Percentiles rank a stretch among this genome's conserved stretches.
These are phyloP conservation scores for Campopleginae sp. DNA, from an alignment of 2,888 invertebrate species.

Conservation along the genomic window DNA sequence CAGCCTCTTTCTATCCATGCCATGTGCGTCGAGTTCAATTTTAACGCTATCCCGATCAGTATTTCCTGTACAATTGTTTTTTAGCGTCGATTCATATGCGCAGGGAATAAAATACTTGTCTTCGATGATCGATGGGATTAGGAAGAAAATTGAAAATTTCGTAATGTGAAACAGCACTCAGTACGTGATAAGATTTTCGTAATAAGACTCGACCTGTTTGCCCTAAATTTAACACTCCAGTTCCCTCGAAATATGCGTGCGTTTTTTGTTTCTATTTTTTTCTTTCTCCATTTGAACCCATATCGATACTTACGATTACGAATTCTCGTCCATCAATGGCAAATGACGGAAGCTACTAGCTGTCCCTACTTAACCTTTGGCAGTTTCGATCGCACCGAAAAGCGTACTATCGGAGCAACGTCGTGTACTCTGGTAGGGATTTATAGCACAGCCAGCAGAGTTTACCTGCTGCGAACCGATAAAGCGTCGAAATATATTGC, in stretches of 20 bases:
- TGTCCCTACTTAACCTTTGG: slow-evolving; percentile 24
- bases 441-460: slow-evolving; percentile 72
- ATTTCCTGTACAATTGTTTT: background rate
- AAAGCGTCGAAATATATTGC: slow-evolving; percentile 71
- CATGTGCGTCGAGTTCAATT: slow-evolving; percentile 35
- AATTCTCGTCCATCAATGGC: slow-evolving; percentile 4
- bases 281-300: background rate
- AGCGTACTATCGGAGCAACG: slow-evolving; percentile 36
- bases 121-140: slow-evolving; percentile 36
- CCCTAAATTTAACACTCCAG: background rate
- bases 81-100: slow-evolving; percentile 2
- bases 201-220: background rate
- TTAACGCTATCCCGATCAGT: slow-evolving; percentile 20
- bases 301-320: slow-evolving; percentile 39
- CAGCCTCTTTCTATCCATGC: background rate
- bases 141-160: slow-evolving; percentile 6
- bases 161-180: background rate
- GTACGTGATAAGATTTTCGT: background rate
- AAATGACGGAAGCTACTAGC: slow-evolving; percentile 29
- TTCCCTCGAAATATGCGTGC: background rate
- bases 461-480: slow-evolving; percentile 73
- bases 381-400: slow-evolving; percentile 33
- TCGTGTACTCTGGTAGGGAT: slow-evolving; percentile 65
- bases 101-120: slow-evolving; percentile 23
- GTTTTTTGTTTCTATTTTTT: too few species aligned